Conservation (phyloP, 2,113 vertebrate genomes). For the Erinaceus europaeus region DNA sequence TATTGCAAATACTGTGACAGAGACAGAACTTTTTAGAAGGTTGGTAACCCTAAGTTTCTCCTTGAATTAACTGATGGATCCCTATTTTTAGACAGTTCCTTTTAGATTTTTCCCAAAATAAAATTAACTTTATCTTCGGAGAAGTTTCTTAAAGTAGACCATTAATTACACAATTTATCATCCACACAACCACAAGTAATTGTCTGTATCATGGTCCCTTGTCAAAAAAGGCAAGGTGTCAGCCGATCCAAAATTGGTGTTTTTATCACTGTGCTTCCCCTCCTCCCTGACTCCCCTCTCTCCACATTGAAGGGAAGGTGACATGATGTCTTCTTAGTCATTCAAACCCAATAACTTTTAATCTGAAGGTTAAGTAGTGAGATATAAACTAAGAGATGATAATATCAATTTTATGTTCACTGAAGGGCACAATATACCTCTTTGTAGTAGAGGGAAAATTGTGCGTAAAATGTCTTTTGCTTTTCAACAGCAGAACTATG, state of each 20-base stretch:
- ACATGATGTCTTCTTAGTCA: constrained; percentile 85
- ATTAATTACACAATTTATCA: not conserved
- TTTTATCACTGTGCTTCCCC: constrained; percentile 61
- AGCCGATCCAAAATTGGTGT: not conserved
- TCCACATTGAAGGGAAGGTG: constrained; percentile 77
- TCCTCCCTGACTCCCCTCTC: constrained; percentile 70
- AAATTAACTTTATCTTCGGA: not conserved
- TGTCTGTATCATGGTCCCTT: not conserved
- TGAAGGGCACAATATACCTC: constrained; percentile 87
- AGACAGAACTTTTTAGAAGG: not conserved
- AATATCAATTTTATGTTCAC: constrained; percentile 90
- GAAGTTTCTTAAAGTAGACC: not conserved
- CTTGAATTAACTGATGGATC: not conserved
- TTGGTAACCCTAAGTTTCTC: not conserved
- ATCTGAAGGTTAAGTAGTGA: constrained; percentile 90
- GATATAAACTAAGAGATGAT: constrained; percentile 88
- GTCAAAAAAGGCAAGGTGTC: not conserved
- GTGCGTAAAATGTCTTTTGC: constrained; percentile 87
- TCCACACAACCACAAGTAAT: not conserved
- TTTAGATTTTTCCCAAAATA: not conserved
- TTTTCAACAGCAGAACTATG: constrained; percentile 78
- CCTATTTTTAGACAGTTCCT: not conserved
- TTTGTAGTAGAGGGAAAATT: constrained; percentile 85
- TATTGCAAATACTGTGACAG: not conserved
- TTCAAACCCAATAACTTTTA: constrained; percentile 89